A percentile compares a stretch with the other conserved stretches of the same genome.
Evolutionary conservation across 2,797 vertebrate genomes (phyloP).

Genomic region (Clamator glandarius): DNA sequence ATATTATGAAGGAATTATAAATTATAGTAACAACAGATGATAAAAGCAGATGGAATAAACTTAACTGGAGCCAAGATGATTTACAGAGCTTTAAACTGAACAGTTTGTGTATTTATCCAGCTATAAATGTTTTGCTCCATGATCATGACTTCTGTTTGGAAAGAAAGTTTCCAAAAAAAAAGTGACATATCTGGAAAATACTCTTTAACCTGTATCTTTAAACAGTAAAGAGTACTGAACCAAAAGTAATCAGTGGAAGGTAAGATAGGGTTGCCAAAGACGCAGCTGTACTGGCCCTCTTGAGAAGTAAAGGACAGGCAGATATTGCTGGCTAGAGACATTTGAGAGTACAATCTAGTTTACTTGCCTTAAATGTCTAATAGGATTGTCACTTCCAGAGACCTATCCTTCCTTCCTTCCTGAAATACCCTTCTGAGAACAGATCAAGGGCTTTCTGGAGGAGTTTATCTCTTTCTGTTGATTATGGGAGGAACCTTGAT

Average conservation of each 20-base stretch:
- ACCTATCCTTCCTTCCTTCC: not conserved
- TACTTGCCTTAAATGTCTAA: not conserved
- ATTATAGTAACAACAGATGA: conserved; percentile 74
- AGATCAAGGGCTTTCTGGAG: not conserved
- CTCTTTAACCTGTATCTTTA: not conserved
- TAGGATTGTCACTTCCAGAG: not conserved
- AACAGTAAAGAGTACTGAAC: not conserved
- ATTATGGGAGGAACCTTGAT: not conserved
- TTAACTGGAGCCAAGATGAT: conserved; percentile 70
- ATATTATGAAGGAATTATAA: conserved; percentile 68
- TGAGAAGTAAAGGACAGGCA: not conserved
- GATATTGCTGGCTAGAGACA: not conserved
- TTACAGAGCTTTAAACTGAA: conserved; percentile 67
- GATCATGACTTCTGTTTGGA: conserved; percentile 6
- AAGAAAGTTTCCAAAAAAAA: conserved; percentile 25
- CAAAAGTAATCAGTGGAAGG: not conserved
- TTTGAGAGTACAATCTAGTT: not conserved
- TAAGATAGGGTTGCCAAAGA: not conserved
- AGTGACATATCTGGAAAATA: not conserved
- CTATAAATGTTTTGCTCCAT: conserved; percentile 57
- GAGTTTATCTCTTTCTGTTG: not conserved
- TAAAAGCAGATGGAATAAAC: conserved; percentile 79
- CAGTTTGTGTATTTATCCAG: conserved; percentile 58
- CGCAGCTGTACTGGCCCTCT: not conserved
- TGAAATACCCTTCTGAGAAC: not conserved